phyloP scores from a whole-genome alignment of 2,113 vertebrate genomes.

The Lepidothrix coronata region DNA sequence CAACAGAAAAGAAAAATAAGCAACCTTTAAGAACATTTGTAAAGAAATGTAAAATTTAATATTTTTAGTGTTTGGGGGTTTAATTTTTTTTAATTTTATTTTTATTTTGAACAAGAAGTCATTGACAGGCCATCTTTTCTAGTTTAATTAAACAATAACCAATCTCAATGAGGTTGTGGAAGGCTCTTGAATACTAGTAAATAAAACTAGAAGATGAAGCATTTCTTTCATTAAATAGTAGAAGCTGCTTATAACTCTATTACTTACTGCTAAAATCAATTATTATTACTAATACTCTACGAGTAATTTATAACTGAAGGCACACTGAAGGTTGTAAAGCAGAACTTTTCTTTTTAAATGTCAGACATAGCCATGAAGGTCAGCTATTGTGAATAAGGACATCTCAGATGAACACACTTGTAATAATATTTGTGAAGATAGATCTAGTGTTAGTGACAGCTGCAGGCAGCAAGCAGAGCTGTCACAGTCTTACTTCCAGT shows the following conservation, averaged over 20 bases:
- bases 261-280: constrained; percentile 78
- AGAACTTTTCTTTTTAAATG: constrained; percentile 69
- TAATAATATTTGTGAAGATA: constrained; percentile 67
- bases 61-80: background rate
- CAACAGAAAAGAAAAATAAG: constrained; percentile 1
- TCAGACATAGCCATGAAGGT: constrained; percentile 56
- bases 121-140: constrained; percentile 69
- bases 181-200: constrained; percentile 72
- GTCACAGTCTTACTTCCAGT: background rate
- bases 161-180: constrained; percentile 56
- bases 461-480: constrained; percentile 17
- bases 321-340: constrained; percentile 58
- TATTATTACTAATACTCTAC: constrained; percentile 73
- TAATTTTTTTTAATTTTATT: background rate
- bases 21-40: constrained; percentile 1
- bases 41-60: constrained; percentile 44
- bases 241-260: constrained; percentile 76
- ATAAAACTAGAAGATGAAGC: constrained; percentile 65
- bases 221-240: constrained; percentile 74
- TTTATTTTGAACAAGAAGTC: constrained; percentile 53
- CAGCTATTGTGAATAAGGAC: constrained; percentile 55
- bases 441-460: constrained; percentile 53
- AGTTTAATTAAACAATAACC: constrained; percentile 75
- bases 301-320: constrained; percentile 71
- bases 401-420: constrained; percentile 48